Evolutionary conservation across 2,797 vertebrate genomes (phyloP), one percentile per base, ranked within the genome.

Genomic region (Chromobotia macracanthus): DNA sequence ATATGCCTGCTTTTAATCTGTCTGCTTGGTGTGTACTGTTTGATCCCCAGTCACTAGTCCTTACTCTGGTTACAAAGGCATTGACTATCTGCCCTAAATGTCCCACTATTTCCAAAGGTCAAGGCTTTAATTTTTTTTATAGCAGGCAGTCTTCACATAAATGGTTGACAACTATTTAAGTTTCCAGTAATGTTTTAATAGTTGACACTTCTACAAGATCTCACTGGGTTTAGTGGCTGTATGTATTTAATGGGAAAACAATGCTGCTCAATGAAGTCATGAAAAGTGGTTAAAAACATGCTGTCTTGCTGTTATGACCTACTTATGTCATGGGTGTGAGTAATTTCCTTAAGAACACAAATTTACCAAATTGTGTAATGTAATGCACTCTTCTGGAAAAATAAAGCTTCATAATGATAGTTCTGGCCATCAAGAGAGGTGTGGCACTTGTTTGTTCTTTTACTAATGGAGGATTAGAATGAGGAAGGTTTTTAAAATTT

Each of bases 1-100:
- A 79, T 91, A 90, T 89, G 87, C 90, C 88, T 87, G 80, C 83
- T 85, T 87, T 82, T 80, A 78, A 70, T 76, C 53, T 58, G 56
- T n/a, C 68, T 68, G 13, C 2, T 13, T 16, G 18, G 2, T 72
- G 58, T 72, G 66, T 70, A 53, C n/a, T 51, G 38, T 68, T 58
- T 64, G 28, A 18, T 67, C 4, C 18, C 28, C 56, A 16, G 38
- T 4, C 1, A 5, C 0, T 0, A 50, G 23, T 44, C 13, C 8
- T 21, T 41, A 6, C 15, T 8, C 11, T 51, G 25, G 44, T 3
- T n/a, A 53, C 16, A 1, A 41, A 66, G 16, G 5, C 19, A 8
- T 53, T 55, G 51, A 28, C 46, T 53, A 0, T 48, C 12, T 38
- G 2, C 4, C 6, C 35, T 10, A 61, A 73, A 65, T 46, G 23